Evolutionary conservation across 2,888 invertebrate species (phyloP), one percentile per base, ranked within the genome.

Genomic region (Apantesis nais): DNA sequence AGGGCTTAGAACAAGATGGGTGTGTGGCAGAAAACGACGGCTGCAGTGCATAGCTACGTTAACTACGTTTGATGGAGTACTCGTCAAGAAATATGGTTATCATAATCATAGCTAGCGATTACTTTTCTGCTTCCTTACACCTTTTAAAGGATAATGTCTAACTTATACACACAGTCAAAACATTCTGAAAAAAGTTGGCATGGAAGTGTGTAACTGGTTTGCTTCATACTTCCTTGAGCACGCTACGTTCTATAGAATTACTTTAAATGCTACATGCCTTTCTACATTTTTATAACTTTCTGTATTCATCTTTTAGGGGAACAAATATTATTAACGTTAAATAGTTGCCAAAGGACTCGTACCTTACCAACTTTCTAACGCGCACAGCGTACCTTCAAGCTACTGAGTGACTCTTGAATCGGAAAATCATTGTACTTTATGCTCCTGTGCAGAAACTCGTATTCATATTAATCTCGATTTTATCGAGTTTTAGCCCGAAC

Each of bases 1-100:
- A 37, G 90, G 89, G 3, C 75, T 74, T 9, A 84, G 86, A 60
- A 88, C 86, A 41, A 82, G 92, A 71, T 93, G 93, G 93, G 93
- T 92, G 34, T 93, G 93, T 81, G 89, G 92, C 2, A 87, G 86
- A 74, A 92, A 92, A 76, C 83, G 93, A 60, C 77, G 92, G 19
- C 74, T 81, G 73, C 89, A 90, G 74, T 93, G 93, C 74, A 85
- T 85, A 41, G 92, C 92, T 1, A 85, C 89, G 0, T 55, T 93
- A 58, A 92, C 92, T 19, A 92, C 92, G 0, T 73, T 88, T 48
- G 88, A 88, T 11, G 86, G 85, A 34, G 61, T 74, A 3, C 81
- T 92, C 14, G 78, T 92, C 60, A 92, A 87, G 77, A 85, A 84
- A 39, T 89, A 87, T 58, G 92, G 91, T 0, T 81, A 78, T 58